phyloP scores from a whole-genome alignment of 2,888 invertebrate species.

The Vesta saturnalis region DNA sequence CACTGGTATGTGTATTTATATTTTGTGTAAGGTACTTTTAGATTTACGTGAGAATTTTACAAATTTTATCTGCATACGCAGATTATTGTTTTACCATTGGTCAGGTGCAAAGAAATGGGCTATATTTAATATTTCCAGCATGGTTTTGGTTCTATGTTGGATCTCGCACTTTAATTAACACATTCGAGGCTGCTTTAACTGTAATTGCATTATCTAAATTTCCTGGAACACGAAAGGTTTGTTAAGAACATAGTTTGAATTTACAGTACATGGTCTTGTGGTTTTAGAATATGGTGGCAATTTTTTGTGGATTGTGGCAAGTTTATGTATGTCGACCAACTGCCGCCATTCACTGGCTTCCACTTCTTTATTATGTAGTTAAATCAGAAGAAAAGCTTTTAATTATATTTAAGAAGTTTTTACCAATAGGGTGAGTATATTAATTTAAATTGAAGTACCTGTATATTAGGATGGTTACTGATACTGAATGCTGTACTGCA shows the following conservation, averaged over 20 bases:
- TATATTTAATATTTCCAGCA: slow-evolving; percentile 76
- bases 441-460: neutral
- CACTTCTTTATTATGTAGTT: slow-evolving; percentile 77
- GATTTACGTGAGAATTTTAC: slow-evolving; percentile 78
- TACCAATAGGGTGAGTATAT: slow-evolving; percentile 71
- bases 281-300: slow-evolving; percentile 29
- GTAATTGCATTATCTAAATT: slow-evolving; percentile 83
- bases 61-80: slow-evolving; percentile 79
- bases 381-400: slow-evolving; percentile 65
- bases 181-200: slow-evolving; percentile 84
- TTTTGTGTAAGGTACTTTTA: too few species aligned
- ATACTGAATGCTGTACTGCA: too few species aligned
- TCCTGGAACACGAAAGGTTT: slow-evolving; percentile 67
- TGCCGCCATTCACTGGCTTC: slow-evolving; percentile 84
- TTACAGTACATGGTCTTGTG: slow-evolving; percentile 53
- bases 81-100: slow-evolving; percentile 80
- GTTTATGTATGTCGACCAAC: slow-evolving; percentile 86
- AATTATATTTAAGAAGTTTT: slow-evolving; percentile 67
- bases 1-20: too few species aligned
- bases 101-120: slow-evolving; percentile 80
- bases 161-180: slow-evolving; percentile 88
- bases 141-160: slow-evolving; percentile 95
- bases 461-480: too few species aligned
- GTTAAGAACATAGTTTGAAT: too few species aligned
- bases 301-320: slow-evolving; percentile 74